phyloP scores from a whole-genome alignment of 2,888 invertebrate species.

The Protonemura montana region DNA sequence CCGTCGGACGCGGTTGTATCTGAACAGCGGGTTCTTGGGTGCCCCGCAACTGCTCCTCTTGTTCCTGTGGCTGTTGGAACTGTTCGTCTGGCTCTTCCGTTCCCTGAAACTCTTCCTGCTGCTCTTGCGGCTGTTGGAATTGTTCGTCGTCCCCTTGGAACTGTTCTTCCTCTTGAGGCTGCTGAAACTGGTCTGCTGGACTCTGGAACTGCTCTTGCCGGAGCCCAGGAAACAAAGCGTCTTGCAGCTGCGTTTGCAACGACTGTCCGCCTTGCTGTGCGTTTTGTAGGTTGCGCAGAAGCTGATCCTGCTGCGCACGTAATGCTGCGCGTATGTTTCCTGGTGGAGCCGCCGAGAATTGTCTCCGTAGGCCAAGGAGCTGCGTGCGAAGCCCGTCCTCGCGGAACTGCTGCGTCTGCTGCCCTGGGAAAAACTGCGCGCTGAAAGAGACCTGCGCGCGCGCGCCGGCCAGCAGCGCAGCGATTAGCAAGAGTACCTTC shows the following conservation, averaged over 20 bases:
- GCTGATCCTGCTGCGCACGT: slow-evolving; percentile 48
- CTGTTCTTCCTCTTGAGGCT: slow-evolving; percentile 29
- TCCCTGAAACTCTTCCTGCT: slow-evolving; percentile 25
- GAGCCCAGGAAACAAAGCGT: slow-evolving; percentile 21
- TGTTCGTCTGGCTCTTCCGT: slow-evolving; percentile 7
- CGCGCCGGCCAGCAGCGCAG: not conserved
- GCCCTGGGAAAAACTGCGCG: slow-evolving; percentile 39
- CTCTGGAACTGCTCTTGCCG: not conserved
- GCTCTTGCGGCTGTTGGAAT: slow-evolving; percentile 25
- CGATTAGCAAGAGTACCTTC: not conserved
- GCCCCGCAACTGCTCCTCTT: slow-evolving; percentile 24
- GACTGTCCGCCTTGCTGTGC: slow-evolving; percentile 51
- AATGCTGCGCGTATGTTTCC: slow-evolving; percentile 38
- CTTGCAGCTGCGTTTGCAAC: slow-evolving; percentile 52
- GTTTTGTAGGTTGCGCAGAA: slow-evolving; percentile 49
- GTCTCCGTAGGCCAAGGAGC: slow-evolving; percentile 57
- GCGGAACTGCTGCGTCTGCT: slow-evolving; percentile 54
- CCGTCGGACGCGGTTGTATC: not conserved
- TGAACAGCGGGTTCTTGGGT: slow-evolving; percentile 8
- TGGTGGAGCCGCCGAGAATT: slow-evolving; percentile 53
- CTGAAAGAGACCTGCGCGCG: not conserved
- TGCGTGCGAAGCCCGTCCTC: slow-evolving; percentile 55
- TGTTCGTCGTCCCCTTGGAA: slow-evolving; percentile 23
- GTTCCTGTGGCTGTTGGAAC: slow-evolving; percentile 21
- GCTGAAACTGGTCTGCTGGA: slow-evolving; percentile 20